Evolutionary conservation across 2,113 vertebrate genomes (phyloP).

Genomic region (Struthidea cinerea): DNA sequence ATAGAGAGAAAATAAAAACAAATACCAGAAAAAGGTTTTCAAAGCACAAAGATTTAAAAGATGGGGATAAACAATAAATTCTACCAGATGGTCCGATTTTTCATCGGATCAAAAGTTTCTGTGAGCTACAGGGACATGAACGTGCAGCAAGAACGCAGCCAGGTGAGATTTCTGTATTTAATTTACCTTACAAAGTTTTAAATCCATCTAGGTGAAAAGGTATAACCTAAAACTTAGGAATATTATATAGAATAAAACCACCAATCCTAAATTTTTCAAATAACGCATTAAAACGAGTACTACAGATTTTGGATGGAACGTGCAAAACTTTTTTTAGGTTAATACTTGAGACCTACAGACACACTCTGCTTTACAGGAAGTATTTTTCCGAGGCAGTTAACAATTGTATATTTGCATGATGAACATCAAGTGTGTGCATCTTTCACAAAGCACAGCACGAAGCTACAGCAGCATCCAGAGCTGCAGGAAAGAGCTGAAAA

Average conservation of each 20-base stretch:
- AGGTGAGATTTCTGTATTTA: neutral
- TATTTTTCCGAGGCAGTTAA: neutral
- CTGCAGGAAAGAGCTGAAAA: neutral
- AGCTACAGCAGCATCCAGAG: neutral
- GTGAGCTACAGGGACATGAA: neutral
- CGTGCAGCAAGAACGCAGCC: neutral
- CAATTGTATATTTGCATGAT: accelerated
- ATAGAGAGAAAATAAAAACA: conserved; percentile 2
- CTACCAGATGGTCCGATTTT: neutral
- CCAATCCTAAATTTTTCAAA: neutral
- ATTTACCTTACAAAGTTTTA: neutral
- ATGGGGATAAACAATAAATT: neutral
- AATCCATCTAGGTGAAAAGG: neutral
- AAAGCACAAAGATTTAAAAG: neutral
- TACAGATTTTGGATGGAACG: neutral
- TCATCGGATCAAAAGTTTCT: neutral
- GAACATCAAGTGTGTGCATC: too few relatives aligned
- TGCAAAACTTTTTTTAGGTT: neutral
- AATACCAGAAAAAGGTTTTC: neutral
- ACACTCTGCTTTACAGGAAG: neutral
- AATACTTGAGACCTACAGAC: neutral
- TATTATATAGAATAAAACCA: neutral
- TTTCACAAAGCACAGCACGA: neutral
- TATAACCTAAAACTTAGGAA: neutral
- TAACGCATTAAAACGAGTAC: neutral